A percentile compares a stretch with the other conserved stretches of the same genome.
Conservation (phyloP, 2,888 invertebrate genomes). For the Ormyrus labotus region DNA sequence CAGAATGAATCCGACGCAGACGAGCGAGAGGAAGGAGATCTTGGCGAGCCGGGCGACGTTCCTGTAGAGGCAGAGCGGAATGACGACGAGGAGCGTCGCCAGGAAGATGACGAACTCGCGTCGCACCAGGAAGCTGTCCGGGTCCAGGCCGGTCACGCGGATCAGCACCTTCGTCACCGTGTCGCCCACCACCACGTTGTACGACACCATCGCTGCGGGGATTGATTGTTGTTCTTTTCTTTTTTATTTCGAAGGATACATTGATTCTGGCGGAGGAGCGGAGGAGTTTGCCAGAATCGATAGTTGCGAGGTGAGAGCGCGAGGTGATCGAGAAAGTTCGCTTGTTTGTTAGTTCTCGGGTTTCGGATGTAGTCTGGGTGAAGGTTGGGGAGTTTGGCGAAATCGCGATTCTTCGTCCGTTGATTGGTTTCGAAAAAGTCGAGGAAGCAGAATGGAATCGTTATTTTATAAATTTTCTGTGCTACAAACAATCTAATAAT, state of each 20-base stretch:
- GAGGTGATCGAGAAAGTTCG: too few species aligned
- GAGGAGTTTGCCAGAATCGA: background rate
- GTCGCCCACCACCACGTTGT: constrained; percentile 91
- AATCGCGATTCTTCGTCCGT: too few species aligned
- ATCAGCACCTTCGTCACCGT: constrained; percentile 88
- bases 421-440: too few species aligned
- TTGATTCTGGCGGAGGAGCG: background rate
- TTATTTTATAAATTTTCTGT: too few species aligned
- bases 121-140: constrained; percentile 79
- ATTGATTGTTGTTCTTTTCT: constrained; percentile 27
- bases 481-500: too few species aligned
- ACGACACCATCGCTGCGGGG: constrained; percentile 88
- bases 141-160: constrained; percentile 80
- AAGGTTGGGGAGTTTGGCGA: too few species aligned
- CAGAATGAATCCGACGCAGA: constrained; percentile 85
- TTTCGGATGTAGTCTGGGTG: too few species aligned
- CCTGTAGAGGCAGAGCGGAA: constrained; percentile 87
- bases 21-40: constrained; percentile 82
- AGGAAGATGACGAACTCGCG: constrained; percentile 84
- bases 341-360: too few species aligned
- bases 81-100: constrained; percentile 84
- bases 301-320: background rate
- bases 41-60: constrained; percentile 85
- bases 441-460: too few species aligned
- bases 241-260: background rate